Evolutionary conservation across 2,113 vertebrate genomes (phyloP).

Genomic region (Lepus europaeus): DNA sequence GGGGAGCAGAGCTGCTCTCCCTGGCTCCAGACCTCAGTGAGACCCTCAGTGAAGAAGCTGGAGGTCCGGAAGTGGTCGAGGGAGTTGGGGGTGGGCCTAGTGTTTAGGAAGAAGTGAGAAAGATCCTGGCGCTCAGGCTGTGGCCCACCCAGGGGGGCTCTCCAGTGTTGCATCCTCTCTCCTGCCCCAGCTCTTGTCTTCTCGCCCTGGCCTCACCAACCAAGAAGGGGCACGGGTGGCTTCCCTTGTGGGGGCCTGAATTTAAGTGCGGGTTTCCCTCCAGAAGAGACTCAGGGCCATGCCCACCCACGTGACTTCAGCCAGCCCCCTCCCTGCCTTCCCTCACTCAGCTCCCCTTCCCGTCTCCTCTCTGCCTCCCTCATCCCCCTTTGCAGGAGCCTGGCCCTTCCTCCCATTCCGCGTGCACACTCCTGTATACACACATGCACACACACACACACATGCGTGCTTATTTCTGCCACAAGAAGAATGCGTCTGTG

Average conservation of each 20-base stretch:
- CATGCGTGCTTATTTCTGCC: slow-evolving; percentile 74
- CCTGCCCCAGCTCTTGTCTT: neutral
- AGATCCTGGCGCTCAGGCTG: neutral
- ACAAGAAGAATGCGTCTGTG: slow-evolving; percentile 86
- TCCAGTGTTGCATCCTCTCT: neutral
- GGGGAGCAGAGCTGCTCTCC: neutral
- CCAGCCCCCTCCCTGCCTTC: neutral
- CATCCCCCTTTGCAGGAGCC: neutral
- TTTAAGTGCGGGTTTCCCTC: neutral
- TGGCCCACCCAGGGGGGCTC: neutral
- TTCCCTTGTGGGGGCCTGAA: neutral
- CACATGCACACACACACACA: neutral
- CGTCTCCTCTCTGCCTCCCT: neutral
- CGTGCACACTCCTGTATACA: neutral
- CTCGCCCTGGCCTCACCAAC: neutral
- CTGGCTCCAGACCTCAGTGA: neutral
- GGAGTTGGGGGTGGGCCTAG: accelerated
- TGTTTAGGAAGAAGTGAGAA: neutral
- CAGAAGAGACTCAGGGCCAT: neutral
- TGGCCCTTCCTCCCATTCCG: neutral
- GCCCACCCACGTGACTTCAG: neutral
- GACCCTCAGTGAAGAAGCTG: neutral
- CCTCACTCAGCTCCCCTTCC: neutral
- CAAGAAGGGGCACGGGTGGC: neutral
- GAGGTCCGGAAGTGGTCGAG: accelerated